Percentiles rank a stretch among this genome's conserved stretches.
Conservation (phyloP, 2,888 invertebrate genomes). For the Allolobophora icterica region DNA sequence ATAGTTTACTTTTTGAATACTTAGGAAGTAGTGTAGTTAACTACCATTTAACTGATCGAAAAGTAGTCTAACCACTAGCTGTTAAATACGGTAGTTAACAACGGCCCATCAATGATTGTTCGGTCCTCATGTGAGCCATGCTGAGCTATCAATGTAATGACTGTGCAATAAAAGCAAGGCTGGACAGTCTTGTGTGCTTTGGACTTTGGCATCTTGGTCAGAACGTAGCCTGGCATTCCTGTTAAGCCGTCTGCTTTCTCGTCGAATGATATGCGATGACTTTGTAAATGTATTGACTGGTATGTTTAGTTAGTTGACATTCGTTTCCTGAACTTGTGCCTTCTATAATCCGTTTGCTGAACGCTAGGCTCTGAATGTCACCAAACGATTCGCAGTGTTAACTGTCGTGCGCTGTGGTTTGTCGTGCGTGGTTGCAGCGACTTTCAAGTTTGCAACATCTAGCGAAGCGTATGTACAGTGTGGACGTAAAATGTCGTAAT, state of each 20-base stretch:
- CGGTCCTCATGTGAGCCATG: neutral
- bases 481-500: too few relatives aligned
- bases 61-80: neutral
- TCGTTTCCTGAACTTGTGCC: constrained; percentile 5
- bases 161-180: constrained; percentile 5
- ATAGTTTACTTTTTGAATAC: neutral
- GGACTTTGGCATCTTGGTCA: neutral
- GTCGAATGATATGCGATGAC: neutral
- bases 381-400: neutral
- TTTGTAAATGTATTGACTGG: neutral
- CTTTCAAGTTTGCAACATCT: neutral
- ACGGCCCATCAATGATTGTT: neutral
- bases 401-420: neutral
- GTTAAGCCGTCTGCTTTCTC: neutral
- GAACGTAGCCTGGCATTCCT: neutral
- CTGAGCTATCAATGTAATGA: neutral
- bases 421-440: neutral
- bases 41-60: neutral
- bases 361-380: neutral
- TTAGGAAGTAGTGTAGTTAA: too few relatives aligned
- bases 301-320: neutral
- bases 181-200: neutral
- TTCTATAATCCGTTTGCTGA: neutral
- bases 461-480: neutral
- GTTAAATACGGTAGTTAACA: neutral